Evolutionary conservation across 2,113 vertebrate species (phyloP), one percentile per base, ranked within the genome.

Genomic region (Macquaria ambigua): DNA sequence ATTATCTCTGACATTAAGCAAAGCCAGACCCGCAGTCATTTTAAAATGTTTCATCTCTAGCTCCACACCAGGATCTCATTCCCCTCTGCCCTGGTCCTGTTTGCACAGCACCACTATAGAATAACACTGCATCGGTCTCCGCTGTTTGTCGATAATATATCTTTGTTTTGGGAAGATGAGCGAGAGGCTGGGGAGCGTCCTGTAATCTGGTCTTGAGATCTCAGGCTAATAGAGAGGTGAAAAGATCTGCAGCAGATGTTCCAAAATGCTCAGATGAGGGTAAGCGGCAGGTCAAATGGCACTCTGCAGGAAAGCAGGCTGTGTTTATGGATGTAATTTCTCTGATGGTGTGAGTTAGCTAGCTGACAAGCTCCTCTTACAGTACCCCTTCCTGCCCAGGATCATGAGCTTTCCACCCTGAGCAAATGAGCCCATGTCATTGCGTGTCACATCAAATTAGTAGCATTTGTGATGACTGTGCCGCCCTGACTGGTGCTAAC

Each of bases 131-230:
- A 59, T 88, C 74, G 5, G 63, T 83, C 82, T 75, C 48, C 46
- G 5, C 70, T 83, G 81, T 86, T 89, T 83, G 58, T 62, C 61
- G 37, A 62, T 90, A 74, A 89, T 89, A 80, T 58, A 67, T 72
- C 86, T 88, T 37, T 91, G 89, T 92, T 93, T 92, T 90, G 59
- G 78, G 85, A 87, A 84, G 89, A 88, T 77, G 76, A 74, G 82
- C 8, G 39, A 43, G 52, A 87, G 85, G 52, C 39, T 71, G 73
- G 63, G 63, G 69, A 31, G 34, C 41, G 20, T 46, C 58, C 58
- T 52, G 53, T 70, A 77, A 91, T 90, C 90, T 89, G n/a, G 20
- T 52, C 15, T 18, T 53, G 66, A 70, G 81, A 93, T 87, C 88
- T 91, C 74, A 25, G 59, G 69, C 84, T 90, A 90, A 91, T 66